Base-by-base conservation (phyloP, 2,888 invertebrate genomes). In the Ctenicera cuprea region DNA sequence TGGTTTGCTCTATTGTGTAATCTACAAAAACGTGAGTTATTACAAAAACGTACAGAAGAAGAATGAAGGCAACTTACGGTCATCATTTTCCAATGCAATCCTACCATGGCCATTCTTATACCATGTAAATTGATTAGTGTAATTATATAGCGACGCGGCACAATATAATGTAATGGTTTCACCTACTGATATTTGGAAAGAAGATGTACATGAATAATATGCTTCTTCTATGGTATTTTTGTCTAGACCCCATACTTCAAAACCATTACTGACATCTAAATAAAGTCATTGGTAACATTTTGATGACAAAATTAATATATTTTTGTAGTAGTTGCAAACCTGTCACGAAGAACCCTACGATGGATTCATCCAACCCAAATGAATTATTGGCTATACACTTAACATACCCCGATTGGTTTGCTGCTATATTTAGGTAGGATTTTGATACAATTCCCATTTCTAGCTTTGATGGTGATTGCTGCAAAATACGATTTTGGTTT, bases 91-190 rank as follows among this genome's bases (percentile, higher is more conserved):
- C 14, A 73, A 3, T 18, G 26, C 26, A 18, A 41, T 18, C 0
- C 61, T 12, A 11, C 52, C 20, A 2, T 20, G 11, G 4, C 33
- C 22, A 48, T 62, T 71, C 18, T 67, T 79, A 43, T 82, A 85
- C 93, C 93, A 93, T 26, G 26, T 14, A 83, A 78, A 1, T 92
- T 82, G 9, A 87, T 80, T 2, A 0, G 89, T 87, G 76, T 88
- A 90, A 74, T 89, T 88, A 76, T 89, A 88, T 16, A 88, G 86
- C 0, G 91, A 88, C 0, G 90, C 91, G 1, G 89, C 90, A 82
- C 94, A 94, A 4, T 86, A 88, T 5, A 93, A 78, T 14, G 83
- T 85, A 0, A 92, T 81, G 67, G 88, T 81, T 76, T 93, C 92
- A 0, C 90, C 90, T 30, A 87, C 86, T 0, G 91, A 89, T 0